phyloP scores from a whole-genome alignment of 1,140 invertebrate species.

The Brachionus plicatilis region DNA sequence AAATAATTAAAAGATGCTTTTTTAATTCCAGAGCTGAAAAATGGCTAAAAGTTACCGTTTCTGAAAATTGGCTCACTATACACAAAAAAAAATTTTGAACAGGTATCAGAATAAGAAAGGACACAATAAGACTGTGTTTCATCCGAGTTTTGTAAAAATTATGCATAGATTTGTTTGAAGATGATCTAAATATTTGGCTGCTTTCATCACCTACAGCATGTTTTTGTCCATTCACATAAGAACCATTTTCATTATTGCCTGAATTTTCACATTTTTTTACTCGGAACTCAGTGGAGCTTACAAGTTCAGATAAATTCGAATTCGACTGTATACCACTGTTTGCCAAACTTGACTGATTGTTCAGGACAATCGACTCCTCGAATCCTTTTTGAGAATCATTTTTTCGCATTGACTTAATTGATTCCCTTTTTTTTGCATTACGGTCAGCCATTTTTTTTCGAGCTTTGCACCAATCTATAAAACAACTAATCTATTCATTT shows the following conservation, averaged over 20 bases:
- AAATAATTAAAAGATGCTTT: background rate
- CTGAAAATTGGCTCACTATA: conserved; percentile 9
- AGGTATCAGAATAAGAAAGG: conserved; percentile 19
- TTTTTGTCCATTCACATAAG: background rate
- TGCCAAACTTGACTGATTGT: background rate
- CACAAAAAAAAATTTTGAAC: conserved; percentile 24
- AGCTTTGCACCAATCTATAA: background rate
- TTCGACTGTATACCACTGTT: background rate
- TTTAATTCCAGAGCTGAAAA: background rate
- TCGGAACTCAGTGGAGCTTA: background rate
- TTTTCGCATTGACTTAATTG: background rate
- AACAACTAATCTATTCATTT: background rate
- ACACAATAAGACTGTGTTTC: conserved; percentile 19
- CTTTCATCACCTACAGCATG: background rate
- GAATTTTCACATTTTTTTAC: background rate
- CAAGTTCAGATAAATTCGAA: conserved; percentile 6
- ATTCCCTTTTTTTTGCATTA: background rate
- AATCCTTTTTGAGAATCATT: background rate
- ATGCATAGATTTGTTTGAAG: background rate
- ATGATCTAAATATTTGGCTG: background rate
- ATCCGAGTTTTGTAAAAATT: conserved; percentile 20
- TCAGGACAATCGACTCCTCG: conserved; percentile 20
- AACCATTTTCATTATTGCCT: background rate
- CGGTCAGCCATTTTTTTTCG: background rate
- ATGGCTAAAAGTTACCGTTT: background rate